phyloP scores from a whole-genome alignment of 2,113 vertebrate species.

The Syrmaticus mikado region DNA sequence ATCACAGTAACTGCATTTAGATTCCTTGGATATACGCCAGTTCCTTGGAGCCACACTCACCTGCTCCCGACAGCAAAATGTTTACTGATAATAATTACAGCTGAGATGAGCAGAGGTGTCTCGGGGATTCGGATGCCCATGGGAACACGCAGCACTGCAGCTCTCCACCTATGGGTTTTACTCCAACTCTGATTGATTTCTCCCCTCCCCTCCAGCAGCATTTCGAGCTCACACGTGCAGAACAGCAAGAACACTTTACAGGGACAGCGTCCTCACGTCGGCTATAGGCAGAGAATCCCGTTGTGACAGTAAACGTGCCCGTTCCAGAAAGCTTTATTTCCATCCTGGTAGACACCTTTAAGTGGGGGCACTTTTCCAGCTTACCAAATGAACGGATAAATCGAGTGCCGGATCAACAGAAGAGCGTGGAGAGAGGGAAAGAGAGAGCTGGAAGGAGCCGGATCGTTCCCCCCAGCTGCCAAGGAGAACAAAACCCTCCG shows the following conservation, averaged over 20 bases:
- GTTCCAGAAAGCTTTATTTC: not conserved
- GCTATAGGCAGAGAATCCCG: not conserved
- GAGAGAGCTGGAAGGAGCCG: not conserved
- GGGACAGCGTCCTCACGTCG: not conserved
- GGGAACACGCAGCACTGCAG: not conserved
- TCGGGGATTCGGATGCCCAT: not conserved
- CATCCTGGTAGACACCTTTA: not conserved
- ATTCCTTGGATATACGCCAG: conserved; percentile 24
- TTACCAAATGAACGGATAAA: conserved; percentile 9
- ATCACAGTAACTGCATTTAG: not conserved
- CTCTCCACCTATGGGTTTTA: not conserved
- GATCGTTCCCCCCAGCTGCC: not conserved
- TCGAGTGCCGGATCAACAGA: not conserved
- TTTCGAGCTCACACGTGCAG: not conserved
- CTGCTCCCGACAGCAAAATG: conserved; percentile 4
- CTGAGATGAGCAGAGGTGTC: not conserved
- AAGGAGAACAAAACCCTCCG: not conserved
- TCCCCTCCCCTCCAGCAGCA: not conserved
- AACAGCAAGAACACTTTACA: not conserved
- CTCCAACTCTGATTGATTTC: not conserved
- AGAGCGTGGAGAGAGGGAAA: not conserved
- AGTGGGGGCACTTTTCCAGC: not conserved
- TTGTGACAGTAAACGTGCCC: not conserved
- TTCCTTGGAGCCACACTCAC: not conserved
- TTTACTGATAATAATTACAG: conserved; percentile 32